Conservation (phyloP, 1,140 invertebrate species). For the Papilio polytes region DNA sequence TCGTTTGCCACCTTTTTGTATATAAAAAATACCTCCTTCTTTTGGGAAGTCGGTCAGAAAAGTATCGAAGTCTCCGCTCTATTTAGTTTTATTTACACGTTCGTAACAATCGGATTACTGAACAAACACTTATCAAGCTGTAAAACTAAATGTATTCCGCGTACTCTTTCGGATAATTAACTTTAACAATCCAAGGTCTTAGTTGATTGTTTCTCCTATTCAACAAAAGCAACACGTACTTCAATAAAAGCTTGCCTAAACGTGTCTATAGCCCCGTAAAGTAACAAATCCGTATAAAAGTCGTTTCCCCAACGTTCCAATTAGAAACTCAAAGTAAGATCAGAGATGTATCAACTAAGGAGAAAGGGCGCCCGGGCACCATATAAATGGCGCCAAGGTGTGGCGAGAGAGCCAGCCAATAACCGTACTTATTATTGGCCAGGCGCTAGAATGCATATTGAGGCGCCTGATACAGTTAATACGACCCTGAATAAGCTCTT, state of each 20-base stretch:
- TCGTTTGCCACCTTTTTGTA: too few relatives aligned
- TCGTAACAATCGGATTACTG: not conserved
- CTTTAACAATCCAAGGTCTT: not conserved
- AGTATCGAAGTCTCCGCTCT: not conserved
- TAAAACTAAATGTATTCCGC: slow-evolving; percentile 1
- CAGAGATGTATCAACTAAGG: not conserved
- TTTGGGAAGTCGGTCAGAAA: not conserved
- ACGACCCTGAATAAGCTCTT: too few relatives aligned
- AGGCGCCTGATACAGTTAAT: too few relatives aligned
- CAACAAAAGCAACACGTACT: slow-evolving; percentile 9
- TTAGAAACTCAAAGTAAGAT: not conserved
- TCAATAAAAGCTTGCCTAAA: slow-evolving; percentile 1
- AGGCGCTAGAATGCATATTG: too few relatives aligned
- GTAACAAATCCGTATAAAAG: not conserved
- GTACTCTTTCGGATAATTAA: slow-evolving; percentile 16
- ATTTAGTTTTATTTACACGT: not conserved
- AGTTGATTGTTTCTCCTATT: slow-evolving; percentile 19
- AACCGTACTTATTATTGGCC: too few relatives aligned
- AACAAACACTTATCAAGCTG: not conserved
- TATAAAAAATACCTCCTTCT: too few relatives aligned
- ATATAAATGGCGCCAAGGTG: not conserved
- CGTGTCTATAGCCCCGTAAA: slow-evolving; percentile 15
- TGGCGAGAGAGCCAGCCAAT: not conserved
- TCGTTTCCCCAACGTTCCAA: not conserved
- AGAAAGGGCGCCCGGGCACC: not conserved